Base-by-base conservation (phyloP, 2,888 invertebrate species). In the Hybos culiciformis region DNA sequence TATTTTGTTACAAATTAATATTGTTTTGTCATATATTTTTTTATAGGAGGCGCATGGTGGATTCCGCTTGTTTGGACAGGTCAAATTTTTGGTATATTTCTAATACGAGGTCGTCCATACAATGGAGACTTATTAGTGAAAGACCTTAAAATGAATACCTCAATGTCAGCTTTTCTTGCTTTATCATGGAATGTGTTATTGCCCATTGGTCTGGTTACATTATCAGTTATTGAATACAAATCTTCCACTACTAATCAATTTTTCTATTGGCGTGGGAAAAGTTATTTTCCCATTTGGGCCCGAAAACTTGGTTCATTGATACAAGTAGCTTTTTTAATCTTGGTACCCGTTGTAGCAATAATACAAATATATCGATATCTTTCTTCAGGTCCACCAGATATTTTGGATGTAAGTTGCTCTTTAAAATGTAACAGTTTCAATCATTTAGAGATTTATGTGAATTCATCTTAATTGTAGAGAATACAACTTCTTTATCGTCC, bases 21-120 rank as follows among this genome's bases (percentile, higher is more conserved):
- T n/a, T n/a, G n/a, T n/a, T n/a, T n/a, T n/a, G n/a, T n/a, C n/a
- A n/a, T n/a, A n/a, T n/a, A n/a, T n/a, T n/a, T n/a, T n/a, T n/a
- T n/a, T n/a, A n/a, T n/a, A n/a, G 84, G 85, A 14, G 87, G 87
- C 5, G 72, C 80, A 4, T 92, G 92, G 91, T 88, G 87, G 81
- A 74, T 90, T 44, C 78, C 86, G 60, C 72, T 82, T 42, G 68
- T 88, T 33, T 84, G 88, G 61, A 70, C 84, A 37, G 68, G 82
- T 34, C 75, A 86, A 60, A 76, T 83, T 39, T 74, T 79, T 51
- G 88, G 84, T n/a, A 80, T 90, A 46, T 86, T 90, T 61, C 78
- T 84, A 59, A 83, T 90, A 9, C 75, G 87, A 24, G 90, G 91
- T 4, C 74, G 87, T 21, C 90, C 90, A 0, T 88, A 86, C 61